Evolutionary conservation across 1,140 invertebrate species (phyloP).

Genomic region (Galleria mellonella): DNA sequence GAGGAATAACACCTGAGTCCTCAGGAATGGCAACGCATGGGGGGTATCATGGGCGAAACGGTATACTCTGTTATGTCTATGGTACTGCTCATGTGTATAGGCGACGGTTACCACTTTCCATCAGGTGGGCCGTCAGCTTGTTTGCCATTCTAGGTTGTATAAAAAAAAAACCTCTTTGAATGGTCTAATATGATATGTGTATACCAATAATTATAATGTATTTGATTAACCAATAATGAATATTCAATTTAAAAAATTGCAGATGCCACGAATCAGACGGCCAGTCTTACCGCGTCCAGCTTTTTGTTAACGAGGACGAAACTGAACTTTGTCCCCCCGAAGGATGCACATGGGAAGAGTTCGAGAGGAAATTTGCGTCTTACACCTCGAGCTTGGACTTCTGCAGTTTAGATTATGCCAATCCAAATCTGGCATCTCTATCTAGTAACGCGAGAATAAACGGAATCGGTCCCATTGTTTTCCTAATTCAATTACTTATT

Average conservation of each 20-base stretch:
- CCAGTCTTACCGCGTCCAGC: constrained; percentile 27
- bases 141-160: too few species aligned
- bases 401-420: constrained; percentile 26
- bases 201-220: too few species aligned
- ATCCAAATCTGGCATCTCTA: not conserved
- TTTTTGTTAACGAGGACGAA: constrained; percentile 42
- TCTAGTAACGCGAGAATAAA: not conserved
- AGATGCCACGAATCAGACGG: constrained; percentile 29
- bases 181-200: too few species aligned
- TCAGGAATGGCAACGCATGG: too few species aligned
- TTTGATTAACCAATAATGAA: not conserved
- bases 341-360: constrained; percentile 46
- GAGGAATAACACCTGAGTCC: too few species aligned
- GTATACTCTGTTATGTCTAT: too few species aligned
- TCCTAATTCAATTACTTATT: too few species aligned
- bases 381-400: constrained; percentile 35
- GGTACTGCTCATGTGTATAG: too few species aligned
- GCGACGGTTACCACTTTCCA: too few species aligned
- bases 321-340: constrained; percentile 36
- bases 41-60: too few species aligned
- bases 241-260: constrained; percentile 7
- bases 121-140: too few species aligned
- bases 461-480: not conserved
- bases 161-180: too few species aligned
- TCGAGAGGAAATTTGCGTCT: constrained; percentile 28